Evolutionary conservation across 2,888 invertebrate genomes (phyloP), one percentile per base, ranked within the genome.

Genomic region (Strigamia maritima): DNA sequence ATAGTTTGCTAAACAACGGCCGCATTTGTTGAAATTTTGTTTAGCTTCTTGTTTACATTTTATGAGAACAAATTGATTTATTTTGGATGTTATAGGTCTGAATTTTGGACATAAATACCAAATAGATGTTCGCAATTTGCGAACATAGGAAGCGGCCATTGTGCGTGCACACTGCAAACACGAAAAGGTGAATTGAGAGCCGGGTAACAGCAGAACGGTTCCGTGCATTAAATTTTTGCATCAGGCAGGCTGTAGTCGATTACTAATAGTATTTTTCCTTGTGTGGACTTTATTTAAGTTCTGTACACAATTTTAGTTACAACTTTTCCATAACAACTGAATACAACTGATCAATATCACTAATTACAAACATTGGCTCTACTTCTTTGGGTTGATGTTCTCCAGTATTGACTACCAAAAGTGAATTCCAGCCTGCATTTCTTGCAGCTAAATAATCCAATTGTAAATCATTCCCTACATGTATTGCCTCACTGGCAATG

Each of bases 381-480:
- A 75, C 35, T n/a, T 75, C 35, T n/a, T 35, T 16, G 2, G 75
- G 75, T 28, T 7, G n/a, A n/a, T n/a, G n/a, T n/a, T n/a, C n/a
- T n/a, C n/a, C n/a, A 7, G n/a, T 75, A 19, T 35, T 8, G 2
- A 31, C 12, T 10, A 80, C 38, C 12, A 90, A 82, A 83, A 89
- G 83, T 0, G 93, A 90, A 84, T 92, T 89, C 94, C 95, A 94
- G 1, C 93, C 92, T 2, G 91, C 90, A 26, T 88, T 87, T 82
- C 85, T 89, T 0, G 96, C 94, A 1, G 93, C 96, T 26, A 89
- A 82, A 85, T 93, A 96, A 86, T 97, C 97, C 44, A 91, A 89
- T 38, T 89, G 86, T 1, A 91, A 84, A 81, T 91, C 90, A 86
- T 97, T 94, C 0, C 97, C 96, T 77, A 97, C 89, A 84, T 97